Base-by-base conservation (phyloP, 2,797 vertebrate species). In the Holocentrus rufus region DNA sequence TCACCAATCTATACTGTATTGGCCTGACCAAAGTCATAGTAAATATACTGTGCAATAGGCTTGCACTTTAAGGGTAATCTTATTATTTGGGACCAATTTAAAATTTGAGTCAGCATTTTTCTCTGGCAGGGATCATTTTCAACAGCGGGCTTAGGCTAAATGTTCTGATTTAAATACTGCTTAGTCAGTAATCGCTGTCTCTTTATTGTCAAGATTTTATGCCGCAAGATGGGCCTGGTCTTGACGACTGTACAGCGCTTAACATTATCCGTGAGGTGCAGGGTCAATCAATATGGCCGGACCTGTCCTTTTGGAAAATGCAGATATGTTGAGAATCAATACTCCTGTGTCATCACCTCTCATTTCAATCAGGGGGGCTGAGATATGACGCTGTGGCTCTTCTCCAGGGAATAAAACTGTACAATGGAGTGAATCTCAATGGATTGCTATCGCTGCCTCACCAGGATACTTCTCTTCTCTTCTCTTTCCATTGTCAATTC, bases 301-400 rank as follows among this genome's bases (percentile, higher is more conserved):
- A 70, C 71, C 72, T 81, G 89, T 91, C 88, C 86, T 90, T 88
- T 88, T 74, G 79, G 64, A 86, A 82, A 87, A 92, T 92, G 90
- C 89, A 91, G 89, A 92, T 89, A 74, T 88, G 85, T 76, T 69
- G 53, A 58, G 81, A 84, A 92, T 93, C 90, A 54, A 93, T 93
- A 85, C 25, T 22, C 65, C 79, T 55, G 82, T 89, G 87, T 91
- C 91, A 91, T 88, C 86, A 71, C 77, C 83, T 86, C 87, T 91
- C 72, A 82, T 86, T 90, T 90, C 83, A 88, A 81, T 91, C 87
- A 84, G 31, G 34, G 14, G 2, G 57, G 69, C 57, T 55, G 58
- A 67, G 80, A 88, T 84, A 89, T 91, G 89, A 88, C 72, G 73
- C 76, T 54, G 54, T 34, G 68, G 78, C 69, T 59, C 36, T 73